Percentiles rank a stretch among this genome's conserved stretches.
phyloP scores from a whole-genome alignment of 2,113 vertebrate genomes.

The Cyprinus carpio region DNA sequence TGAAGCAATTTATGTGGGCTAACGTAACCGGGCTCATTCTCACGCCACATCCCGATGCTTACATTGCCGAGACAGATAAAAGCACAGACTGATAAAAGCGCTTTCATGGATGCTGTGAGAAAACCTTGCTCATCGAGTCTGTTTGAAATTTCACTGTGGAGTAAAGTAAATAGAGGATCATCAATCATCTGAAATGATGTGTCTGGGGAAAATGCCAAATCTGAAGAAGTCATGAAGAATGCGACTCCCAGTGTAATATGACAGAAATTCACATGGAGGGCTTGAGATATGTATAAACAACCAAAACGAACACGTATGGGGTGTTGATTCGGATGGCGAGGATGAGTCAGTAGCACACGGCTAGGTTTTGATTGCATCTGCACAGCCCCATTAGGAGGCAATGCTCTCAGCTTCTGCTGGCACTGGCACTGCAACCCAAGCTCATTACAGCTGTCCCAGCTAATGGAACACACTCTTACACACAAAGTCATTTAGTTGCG shows the following conservation, averaged over 20 bases:
- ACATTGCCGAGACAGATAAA: slow-evolving; percentile 37
- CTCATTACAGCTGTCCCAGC: slow-evolving; percentile 76
- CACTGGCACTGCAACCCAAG: slow-evolving; percentile 69
- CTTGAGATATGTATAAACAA: slow-evolving; percentile 16
- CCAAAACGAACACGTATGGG: not conserved
- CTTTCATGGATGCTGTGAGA: slow-evolving; percentile 25
- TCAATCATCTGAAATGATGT: slow-evolving; percentile 40
- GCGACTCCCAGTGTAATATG: not conserved
- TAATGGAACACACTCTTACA: slow-evolving; percentile 65
- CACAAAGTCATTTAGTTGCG: slow-evolving; percentile 62
- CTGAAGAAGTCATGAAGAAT: slow-evolving; percentile 30
- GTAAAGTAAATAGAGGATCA: slow-evolving; percentile 41
- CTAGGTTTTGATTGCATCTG: slow-evolving; percentile 41
- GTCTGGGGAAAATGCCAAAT: slow-evolving; percentile 34
- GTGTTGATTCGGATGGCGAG: slow-evolving; percentile 8
- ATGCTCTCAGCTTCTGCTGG: slow-evolving; percentile 70
- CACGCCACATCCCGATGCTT: not conserved
- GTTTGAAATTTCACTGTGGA: slow-evolving; percentile 30
- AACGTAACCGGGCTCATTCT: slow-evolving; percentile 53
- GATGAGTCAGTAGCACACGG: slow-evolving; percentile 26
- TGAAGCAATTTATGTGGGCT: slow-evolving; percentile 57
- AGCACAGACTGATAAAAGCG: slow-evolving; percentile 35
- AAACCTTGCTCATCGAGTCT: slow-evolving; percentile 11
- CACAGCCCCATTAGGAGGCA: slow-evolving; percentile 64
- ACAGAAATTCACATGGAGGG: not conserved